phyloP scores from a whole-genome alignment of 2,888 invertebrate genomes.

The Melangyna quadrimaculata region DNA sequence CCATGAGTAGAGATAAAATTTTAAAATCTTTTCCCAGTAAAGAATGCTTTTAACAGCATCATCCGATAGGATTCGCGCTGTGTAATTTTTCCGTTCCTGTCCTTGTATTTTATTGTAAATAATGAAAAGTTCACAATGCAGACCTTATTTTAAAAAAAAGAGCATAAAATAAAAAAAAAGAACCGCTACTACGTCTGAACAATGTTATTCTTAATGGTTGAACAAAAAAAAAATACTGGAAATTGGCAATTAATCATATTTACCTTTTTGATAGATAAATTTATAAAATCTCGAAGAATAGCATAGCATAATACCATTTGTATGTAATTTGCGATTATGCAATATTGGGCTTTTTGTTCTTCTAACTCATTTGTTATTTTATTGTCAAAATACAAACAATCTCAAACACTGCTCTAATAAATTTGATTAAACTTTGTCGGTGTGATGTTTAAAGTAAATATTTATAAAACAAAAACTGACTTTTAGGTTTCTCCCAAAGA shows the following conservation, averaged over 20 bases:
- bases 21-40: background rate
- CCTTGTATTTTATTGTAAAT: background rate
- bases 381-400: too few relatives aligned
- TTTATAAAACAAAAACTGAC: too few relatives aligned
- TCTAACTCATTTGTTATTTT: too few relatives aligned
- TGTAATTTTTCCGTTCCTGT: background rate
- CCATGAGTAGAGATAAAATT: slow-evolving; percentile 16
- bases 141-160: background rate
- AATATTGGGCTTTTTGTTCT: too few relatives aligned
- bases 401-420: too few relatives aligned
- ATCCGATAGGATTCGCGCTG: background rate
- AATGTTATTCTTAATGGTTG: background rate
- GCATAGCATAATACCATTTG: too few relatives aligned
- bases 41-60: slow-evolving; percentile 9
- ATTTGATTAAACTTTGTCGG: too few relatives aligned
- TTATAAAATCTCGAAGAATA: background rate
- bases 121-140: background rate
- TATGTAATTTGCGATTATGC: too few relatives aligned
- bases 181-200: background rate
- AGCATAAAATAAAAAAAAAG: too few relatives aligned
- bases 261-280: background rate
- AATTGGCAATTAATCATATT: background rate
- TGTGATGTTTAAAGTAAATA: too few relatives aligned
- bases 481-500: too few relatives aligned
- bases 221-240: background rate